Percentiles rank a stretch among this genome's conserved stretches.
Conservation (phyloP, 2,797 vertebrate genomes). For the Sandelia bainsii region DNA sequence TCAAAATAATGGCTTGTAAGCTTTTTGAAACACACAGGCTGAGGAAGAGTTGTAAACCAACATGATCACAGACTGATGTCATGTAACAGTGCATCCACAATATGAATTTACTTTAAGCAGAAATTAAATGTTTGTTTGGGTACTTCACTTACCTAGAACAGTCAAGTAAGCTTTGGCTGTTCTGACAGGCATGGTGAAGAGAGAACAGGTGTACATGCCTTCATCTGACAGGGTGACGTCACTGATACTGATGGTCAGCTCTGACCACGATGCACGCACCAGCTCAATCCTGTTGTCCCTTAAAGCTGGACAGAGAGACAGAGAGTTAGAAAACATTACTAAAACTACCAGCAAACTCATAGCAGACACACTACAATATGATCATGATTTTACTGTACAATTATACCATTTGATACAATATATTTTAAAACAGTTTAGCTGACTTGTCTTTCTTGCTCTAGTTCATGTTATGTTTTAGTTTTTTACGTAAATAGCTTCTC, state of each 20-base stretch:
- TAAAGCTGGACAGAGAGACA: conserved; percentile 86
- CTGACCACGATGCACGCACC: conserved; percentile 93
- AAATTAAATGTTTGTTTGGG: not conserved
- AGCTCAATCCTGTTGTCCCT: conserved; percentile 98
- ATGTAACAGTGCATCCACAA: too few relatives aligned
- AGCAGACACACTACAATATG: not conserved
- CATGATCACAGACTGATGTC: too few relatives aligned
- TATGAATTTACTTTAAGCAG: not conserved
- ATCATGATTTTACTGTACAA: not conserved
- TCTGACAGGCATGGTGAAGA: conserved; percentile 99
- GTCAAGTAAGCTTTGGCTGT: conserved; percentile 98
- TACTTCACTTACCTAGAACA: conserved; percentile 90
- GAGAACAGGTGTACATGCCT: conserved; percentile 97
- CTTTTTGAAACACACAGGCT: not conserved
- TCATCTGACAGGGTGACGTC: conserved; percentile 94
- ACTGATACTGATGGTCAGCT: conserved; percentile 96
- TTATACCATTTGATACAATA: not conserved
- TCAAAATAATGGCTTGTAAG: not conserved
- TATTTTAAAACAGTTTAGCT: too few relatives aligned
- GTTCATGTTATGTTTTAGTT: not conserved
- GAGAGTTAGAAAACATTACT: not conserved
- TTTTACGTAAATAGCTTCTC: not conserved
- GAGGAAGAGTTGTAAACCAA: not conserved
- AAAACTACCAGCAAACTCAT: not conserved
- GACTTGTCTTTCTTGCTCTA: not conserved